A percentile compares a stretch with the other conserved stretches of the same genome.
phyloP scores from a whole-genome alignment of 2,888 invertebrate genomes.

The Calameuta idolon region DNA sequence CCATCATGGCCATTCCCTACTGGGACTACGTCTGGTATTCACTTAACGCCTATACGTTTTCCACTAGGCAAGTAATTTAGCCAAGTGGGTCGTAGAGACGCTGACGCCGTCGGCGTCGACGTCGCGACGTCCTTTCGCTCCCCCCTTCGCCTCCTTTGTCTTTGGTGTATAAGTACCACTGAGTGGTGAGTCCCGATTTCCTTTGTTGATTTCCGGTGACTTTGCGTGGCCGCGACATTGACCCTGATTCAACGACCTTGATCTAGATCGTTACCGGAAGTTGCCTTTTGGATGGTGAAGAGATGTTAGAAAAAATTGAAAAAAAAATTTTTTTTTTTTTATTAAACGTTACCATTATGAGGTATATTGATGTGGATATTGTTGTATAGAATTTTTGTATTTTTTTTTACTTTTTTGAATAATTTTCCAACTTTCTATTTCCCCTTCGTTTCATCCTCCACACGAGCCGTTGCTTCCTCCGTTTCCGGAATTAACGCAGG shows the following conservation, averaged over 20 bases:
- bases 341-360: neutral
- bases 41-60: neutral
- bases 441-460: neutral
- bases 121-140: neutral
- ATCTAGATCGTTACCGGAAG: neutral
- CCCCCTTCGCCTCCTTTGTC: neutral
- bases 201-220: neutral
- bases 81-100: neutral
- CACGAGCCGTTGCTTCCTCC: neutral
- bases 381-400: neutral
- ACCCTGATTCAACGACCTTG: neutral
- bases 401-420: neutral
- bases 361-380: neutral
- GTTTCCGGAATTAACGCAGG: neutral
- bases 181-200: neutral
- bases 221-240: neutral
- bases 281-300: neutral
- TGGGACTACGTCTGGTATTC: neutral
- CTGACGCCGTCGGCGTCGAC: neutral
- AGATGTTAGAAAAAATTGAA: neutral
- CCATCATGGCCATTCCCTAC: neutral
- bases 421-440: neutral
- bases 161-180: neutral
- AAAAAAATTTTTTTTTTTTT: too few species aligned
- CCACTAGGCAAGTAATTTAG: neutral